Evolutionary conservation across 2,797 vertebrate genomes (phyloP).

Genomic region (Schizopygopsis pylzovi): DNA sequence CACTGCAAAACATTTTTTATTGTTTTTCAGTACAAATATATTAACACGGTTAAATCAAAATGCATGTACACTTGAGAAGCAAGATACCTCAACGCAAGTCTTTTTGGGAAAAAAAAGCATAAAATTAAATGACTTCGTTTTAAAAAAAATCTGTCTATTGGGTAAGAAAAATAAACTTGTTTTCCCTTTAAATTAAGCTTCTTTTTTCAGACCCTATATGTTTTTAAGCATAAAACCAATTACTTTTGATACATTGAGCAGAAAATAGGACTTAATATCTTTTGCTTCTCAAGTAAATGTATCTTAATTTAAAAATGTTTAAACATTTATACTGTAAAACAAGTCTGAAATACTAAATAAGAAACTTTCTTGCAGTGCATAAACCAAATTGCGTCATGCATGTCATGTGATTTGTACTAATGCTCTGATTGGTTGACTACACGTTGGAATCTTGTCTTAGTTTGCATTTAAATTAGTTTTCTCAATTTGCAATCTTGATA

Average conservation of each 20-base stretch:
- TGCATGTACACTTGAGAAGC: not conserved
- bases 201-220: not conserved
- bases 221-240: too few species aligned
- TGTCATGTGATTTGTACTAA: not conserved
- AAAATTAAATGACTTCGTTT: too few species aligned
- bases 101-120: too few species aligned
- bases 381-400: not conserved
- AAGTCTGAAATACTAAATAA: not conserved
- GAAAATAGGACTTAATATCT: not conserved
- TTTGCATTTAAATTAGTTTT: not conserved
- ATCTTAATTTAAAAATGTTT: not conserved
- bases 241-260: too few species aligned
- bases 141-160: not conserved
- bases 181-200: not conserved
- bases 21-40: not conserved
- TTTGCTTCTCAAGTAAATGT: not conserved
- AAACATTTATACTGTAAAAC: not conserved
- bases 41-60: not conserved
- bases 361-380: not conserved
- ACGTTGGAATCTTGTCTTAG: not conserved
- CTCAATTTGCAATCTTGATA: not conserved
- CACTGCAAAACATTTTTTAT: not conserved
- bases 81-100: not conserved
- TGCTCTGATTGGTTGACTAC: conserved; percentile 1
- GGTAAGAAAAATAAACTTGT: not conserved